Evolutionary conservation across 2,888 invertebrate species (phyloP), one percentile per base, ranked within the genome.

Genomic region (Sthenelais limicola): DNA sequence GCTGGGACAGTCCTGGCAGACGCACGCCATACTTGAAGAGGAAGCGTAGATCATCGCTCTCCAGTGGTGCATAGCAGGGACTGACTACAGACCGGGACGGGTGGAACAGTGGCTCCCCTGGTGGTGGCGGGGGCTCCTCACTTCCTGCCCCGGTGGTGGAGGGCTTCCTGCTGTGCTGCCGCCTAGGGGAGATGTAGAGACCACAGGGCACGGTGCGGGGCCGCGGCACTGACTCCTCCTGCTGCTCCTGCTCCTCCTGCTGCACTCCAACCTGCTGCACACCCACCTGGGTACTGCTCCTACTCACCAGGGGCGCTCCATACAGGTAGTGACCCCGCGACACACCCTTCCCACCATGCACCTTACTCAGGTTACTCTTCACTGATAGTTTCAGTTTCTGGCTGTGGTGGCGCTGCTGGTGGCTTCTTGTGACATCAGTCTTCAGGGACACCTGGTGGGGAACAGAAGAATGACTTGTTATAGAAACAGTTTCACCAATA

Each of bases 1-100:
- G 24, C 1, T 24, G 21, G 15, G 62, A 62, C 12, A 38, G 24
- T 18, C 35, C 35, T 28, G 62, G 62, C 7, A 62, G 62, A 7
- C 62, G 35, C 24, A 38, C 38, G 4, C 62, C 38, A 21, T 38
- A 38, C 38, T 62, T 62, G 38, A 62, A 62, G 9, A 62, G 38
- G 38, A 62, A 62, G 38, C 62, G 62, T 35, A 62, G 35, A 26
- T 62, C 62, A 21, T 62, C 62, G 24, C 43, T 62, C 18, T n/a
- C 18, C 7, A 62, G 62, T 7, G 35, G 38, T 9, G 35, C 7
- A 12, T 21, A 43, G 38, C 26, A 26, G 43, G 43, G 43, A n/a
- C n/a, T n/a, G 62, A 62, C 62, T 21, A 62, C 28, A 43, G 62
- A 62, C 12, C 24, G 35, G 15, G 38, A 21, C 5, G 62, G 62